A percentile compares a stretch with the other conserved stretches of the same genome.
Conservation (phyloP, 2,888 invertebrate species). For the Eudasyphora cyanicolor region DNA sequence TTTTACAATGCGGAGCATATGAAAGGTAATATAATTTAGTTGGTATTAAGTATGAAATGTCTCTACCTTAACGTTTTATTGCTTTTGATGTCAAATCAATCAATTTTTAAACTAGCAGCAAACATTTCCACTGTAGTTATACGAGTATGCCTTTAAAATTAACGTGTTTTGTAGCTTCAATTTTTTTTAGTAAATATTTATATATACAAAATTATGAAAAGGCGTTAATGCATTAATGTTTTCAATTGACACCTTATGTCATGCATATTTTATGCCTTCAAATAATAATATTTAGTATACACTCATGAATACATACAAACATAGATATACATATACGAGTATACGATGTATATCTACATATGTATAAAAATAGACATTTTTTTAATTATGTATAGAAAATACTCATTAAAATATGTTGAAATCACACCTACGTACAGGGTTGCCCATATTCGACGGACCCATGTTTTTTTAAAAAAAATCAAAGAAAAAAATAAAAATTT, state of each 20-base stretch:
- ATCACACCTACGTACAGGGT: background rate
- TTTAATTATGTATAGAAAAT: constrained; percentile 1
- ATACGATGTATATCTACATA: background rate
- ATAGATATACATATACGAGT: background rate
- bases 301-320: background rate
- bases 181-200: background rate
- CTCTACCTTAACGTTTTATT: too few species aligned
- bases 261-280: constrained; percentile 54
- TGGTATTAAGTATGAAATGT: too few species aligned
- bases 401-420: background rate
- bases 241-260: constrained; percentile 58
- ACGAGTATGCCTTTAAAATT: too few species aligned
- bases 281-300: constrained; percentile 12
- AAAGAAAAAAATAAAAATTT: too few species aligned
- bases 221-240: constrained; percentile 62
- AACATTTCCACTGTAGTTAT: too few species aligned
- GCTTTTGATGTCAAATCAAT: too few species aligned
- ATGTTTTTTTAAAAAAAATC: too few species aligned
- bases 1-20: too few species aligned
- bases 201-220: background rate
- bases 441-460: too few species aligned
- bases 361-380: background rate
- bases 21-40: too few species aligned
- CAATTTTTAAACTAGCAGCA: too few species aligned
- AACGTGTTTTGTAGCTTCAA: too few species aligned